Base-by-base conservation (phyloP, 2,113 vertebrate genomes). In the Epinephelus lanceolatus region DNA sequence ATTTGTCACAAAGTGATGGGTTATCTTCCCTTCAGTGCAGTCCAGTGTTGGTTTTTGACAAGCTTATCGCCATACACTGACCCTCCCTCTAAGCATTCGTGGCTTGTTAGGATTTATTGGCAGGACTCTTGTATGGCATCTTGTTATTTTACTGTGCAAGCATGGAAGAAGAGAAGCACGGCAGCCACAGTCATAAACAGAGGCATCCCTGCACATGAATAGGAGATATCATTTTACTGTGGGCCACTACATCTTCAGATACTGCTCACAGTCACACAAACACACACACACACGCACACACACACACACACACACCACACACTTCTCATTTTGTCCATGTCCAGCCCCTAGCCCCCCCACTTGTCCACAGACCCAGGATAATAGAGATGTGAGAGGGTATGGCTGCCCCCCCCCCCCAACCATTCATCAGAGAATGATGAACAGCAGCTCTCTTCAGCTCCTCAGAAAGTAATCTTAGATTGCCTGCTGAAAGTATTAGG, bases 401-500 rank as follows among this genome's bases (percentile, higher is more conserved):
- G 57, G 27, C 45, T 11, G 7, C 25, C 21, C 33, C 52, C 56
- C 14, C 37, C 61, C 42, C 23, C 40, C 17, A 30, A 17, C 21
- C 61, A 57, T 59, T 52, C 67, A 59, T 53, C 63, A 77, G 45
- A 70, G 76, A 86, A 86, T 92, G 93, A 94, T 95, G 93, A 95
- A 87, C 81, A 89, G 90, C 81, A 72, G 83, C 85, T 92, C 88
- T 87, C 83, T 69, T 88, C 85, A 77, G 89, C 92, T 89, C 90
- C 85, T 92, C 91, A 89, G 81, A 77, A 88, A 86, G 80, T 30
- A 91, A 89, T 81, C 92, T 94, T 91, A 94, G 91, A 93, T 93
- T 91, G 93, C 87, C 93, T 93, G 93, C 91, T 94, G 91, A 93
- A 88, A 91, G 92, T 93, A 94, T 96, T 95, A 95, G 83, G 88